Percentiles rank a stretch among this genome's conserved stretches.
These are phyloP conservation scores for Rotaria sp. DNA, from an alignment of 2,888 invertebrate genomes.

Conservation along the genomic window DNA sequence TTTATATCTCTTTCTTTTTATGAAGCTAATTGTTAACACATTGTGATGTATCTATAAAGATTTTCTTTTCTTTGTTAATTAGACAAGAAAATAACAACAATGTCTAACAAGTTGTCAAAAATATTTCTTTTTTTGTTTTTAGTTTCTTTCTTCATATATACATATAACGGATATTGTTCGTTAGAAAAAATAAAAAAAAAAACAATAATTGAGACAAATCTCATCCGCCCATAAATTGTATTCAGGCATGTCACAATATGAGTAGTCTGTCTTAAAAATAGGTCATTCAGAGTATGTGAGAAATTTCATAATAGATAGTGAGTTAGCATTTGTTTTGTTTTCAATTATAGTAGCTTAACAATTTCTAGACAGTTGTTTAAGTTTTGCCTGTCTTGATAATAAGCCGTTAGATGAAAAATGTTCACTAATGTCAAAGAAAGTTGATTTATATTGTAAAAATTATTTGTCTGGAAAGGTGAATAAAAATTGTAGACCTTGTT, in stretches of 20 bases:
- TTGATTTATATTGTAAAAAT: too few species aligned
- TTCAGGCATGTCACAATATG: not conserved
- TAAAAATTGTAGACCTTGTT: too few species aligned
- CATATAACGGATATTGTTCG: not conserved
- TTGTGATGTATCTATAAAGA: not conserved
- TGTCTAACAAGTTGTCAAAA: not conserved
- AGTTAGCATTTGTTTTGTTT: not conserved
- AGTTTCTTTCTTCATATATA: too few species aligned
- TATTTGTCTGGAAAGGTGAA: too few species aligned
- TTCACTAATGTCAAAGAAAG: too few species aligned
- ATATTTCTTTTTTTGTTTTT: too few species aligned
- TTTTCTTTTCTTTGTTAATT: not conserved
- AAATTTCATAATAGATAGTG: not conserved
- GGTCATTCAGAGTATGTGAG: not conserved
- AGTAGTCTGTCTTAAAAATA: not conserved
- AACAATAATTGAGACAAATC: not conserved
- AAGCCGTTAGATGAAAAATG: too few species aligned
- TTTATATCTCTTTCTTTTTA: conserved; percentile 10
- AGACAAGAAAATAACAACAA: not conserved
- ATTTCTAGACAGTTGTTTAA: not conserved
- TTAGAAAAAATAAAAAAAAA: not conserved
- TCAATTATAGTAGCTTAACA: not conserved
- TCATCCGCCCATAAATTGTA: not conserved
- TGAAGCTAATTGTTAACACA: not conserved
- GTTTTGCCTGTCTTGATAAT: too few species aligned